Percentiles rank a stretch among this genome's conserved stretches.
These are phyloP conservation scores for Oreotrochilus melanogaster DNA, from an alignment of 2,113 vertebrate species.

Conservation along the genomic window DNA sequence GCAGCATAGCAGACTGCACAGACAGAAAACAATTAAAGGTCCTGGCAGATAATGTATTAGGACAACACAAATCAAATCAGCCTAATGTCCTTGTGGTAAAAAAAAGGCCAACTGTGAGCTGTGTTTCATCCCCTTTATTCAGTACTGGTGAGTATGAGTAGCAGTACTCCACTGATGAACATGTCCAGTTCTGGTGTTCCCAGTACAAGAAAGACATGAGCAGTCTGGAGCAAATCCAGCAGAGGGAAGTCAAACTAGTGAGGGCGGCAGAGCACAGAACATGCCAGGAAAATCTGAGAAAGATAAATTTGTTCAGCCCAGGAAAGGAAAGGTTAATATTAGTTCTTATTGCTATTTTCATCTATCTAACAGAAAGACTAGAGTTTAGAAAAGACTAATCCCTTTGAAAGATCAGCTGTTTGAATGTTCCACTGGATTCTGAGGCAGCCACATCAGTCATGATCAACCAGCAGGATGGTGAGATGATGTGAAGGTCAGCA, in stretches of 20 bases:
- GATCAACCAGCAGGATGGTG: neutral
- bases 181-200: neutral
- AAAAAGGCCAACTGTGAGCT: neutral
- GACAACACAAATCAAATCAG: neutral
- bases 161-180: no score
- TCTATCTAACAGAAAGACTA: neutral
- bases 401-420: neutral
- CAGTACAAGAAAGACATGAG: neutral
- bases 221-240: neutral
- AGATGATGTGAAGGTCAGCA: neutral
- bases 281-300: neutral
- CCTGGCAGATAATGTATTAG: neutral
- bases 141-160: neutral
- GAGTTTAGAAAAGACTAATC: neutral
- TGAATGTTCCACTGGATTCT: neutral
- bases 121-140: neutral
- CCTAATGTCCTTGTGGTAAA: neutral
- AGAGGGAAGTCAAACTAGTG: neutral
- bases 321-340: neutral
- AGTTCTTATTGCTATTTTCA: neutral
- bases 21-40: neutral
- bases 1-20: neutral
- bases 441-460: neutral
- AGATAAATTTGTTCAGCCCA: rapidly evolving
- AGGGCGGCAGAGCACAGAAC: neutral